Evolutionary conservation across 2,888 invertebrate species (phyloP).

Genomic region (Abrostola triplasia): DNA sequence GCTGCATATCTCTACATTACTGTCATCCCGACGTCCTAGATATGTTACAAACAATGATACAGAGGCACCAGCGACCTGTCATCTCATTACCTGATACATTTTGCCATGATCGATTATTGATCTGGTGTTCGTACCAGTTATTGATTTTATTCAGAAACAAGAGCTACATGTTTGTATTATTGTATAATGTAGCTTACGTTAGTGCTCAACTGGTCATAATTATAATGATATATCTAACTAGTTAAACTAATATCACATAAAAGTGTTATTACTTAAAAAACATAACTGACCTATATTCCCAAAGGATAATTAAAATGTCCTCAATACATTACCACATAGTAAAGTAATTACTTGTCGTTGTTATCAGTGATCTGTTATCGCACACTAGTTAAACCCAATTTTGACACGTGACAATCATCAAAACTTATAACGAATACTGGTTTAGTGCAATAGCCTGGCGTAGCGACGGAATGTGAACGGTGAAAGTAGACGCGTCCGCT

Average conservation of each 20-base stretch:
- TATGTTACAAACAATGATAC: slow-evolving; percentile 40
- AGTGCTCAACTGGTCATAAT: neutral
- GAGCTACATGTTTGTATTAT: neutral
- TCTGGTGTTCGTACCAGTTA: slow-evolving; percentile 15
- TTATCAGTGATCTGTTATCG: slow-evolving; percentile 63
- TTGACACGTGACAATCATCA: slow-evolving; percentile 69
- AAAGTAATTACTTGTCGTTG: slow-evolving; percentile 49
- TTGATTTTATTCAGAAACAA: slow-evolving; percentile 7
- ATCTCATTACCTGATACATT: slow-evolving; percentile 15
- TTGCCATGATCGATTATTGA: slow-evolving; percentile 19
- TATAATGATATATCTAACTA: slow-evolving; percentile 13
- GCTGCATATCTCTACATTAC: slow-evolving; percentile 60
- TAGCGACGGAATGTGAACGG: slow-evolving; percentile 80
- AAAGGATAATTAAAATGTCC: slow-evolving; percentile 45
- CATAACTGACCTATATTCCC: slow-evolving; percentile 60
- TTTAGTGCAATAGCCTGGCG: slow-evolving; percentile 69
- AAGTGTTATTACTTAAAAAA: slow-evolving; percentile 22
- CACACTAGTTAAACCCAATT: slow-evolving; percentile 67
- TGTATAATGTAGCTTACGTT: neutral
- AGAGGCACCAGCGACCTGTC: slow-evolving; percentile 19
- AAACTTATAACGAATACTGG: slow-evolving; percentile 69
- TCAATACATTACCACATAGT: slow-evolving; percentile 60
- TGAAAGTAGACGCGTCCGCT: slow-evolving; percentile 86
- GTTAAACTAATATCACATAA: slow-evolving; percentile 20
- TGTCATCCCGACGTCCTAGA: slow-evolving; percentile 41